Percentiles rank a stretch among this genome's conserved stretches.
These are phyloP conservation scores for Tragelaphus imberbis DNA, from an alignment of 2,113 vertebrate genomes.

Conservation along the genomic window DNA sequence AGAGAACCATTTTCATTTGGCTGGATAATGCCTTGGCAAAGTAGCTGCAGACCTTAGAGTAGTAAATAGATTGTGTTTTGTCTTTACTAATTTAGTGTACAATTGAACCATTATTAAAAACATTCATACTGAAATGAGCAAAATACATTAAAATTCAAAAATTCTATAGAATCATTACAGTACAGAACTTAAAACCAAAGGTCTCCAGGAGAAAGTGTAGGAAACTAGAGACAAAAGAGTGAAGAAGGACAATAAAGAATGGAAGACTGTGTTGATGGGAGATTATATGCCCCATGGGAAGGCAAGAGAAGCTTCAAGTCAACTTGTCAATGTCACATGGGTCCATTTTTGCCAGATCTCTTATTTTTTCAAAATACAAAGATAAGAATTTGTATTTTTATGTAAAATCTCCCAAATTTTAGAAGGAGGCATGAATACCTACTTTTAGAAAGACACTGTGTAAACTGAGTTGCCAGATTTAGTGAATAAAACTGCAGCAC, in stretches of 20 bases:
- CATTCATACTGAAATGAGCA: not conserved
- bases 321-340: not conserved
- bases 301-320: fast-evolving
- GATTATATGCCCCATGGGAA: fast-evolving
- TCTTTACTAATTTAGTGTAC: not conserved
- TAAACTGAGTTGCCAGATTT: not conserved
- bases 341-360: not conserved
- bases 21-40: not conserved
- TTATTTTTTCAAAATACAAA: not conserved
- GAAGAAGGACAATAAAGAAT: not conserved
- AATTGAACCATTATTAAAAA: not conserved
- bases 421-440: not conserved
- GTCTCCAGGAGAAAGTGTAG: not conserved
- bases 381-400: not conserved
- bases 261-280: fast-evolving
- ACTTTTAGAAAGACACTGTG: not conserved
- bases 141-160: not conserved
- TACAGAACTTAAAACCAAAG: not conserved
- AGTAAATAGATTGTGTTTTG: not conserved
- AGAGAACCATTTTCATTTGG: not conserved
- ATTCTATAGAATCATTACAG: not conserved
- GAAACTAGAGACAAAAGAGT: not conserved
- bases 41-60: not conserved
- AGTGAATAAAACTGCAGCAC: not conserved
- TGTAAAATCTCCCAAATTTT: not conserved